Conservation (phyloP, 1,140 invertebrate species). For the Neodiprion fabricii region DNA sequence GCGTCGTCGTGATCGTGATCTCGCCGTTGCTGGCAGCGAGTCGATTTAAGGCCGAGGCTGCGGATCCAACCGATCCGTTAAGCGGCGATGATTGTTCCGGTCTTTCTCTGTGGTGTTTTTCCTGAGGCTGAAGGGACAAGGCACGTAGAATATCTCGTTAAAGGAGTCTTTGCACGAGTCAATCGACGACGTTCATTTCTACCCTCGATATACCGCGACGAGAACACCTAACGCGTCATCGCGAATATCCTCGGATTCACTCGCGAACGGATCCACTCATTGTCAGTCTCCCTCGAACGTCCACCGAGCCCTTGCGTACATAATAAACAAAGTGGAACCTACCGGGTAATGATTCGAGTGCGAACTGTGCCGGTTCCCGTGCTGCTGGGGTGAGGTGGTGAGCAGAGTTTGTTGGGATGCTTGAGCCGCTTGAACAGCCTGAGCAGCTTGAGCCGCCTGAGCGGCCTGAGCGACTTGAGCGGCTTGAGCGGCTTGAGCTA, state of each 20-base stretch:
- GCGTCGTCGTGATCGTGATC: constrained; percentile 79
- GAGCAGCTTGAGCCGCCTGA: constrained; percentile 44
- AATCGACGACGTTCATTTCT: constrained; percentile 4
- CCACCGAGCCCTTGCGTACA: too few relatives aligned
- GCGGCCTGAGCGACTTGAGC: constrained; percentile 41
- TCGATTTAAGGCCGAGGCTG: constrained; percentile 65
- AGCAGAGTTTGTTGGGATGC: constrained; percentile 59
- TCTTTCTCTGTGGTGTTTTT: constrained; percentile 58
- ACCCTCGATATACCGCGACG: too few relatives aligned
- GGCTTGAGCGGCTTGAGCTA: constrained; percentile 40
- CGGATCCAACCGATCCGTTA: constrained; percentile 58
- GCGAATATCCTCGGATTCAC: too few relatives aligned
- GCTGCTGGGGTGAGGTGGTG: constrained; percentile 59
- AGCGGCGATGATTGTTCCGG: constrained; percentile 57
- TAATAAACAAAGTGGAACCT: constrained; percentile 23
- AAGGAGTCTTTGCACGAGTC: neutral
- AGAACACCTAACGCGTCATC: too few relatives aligned
- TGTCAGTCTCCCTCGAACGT: too few relatives aligned
- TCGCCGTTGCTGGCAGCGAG: constrained; percentile 77
- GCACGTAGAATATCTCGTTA: too few relatives aligned
- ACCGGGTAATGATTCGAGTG: constrained; percentile 57
- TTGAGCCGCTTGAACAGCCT: constrained; percentile 51
- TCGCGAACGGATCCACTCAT: too few relatives aligned
- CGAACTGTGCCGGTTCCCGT: constrained; percentile 53
- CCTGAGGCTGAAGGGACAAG: constrained; percentile 45